Evolutionary conservation across 2,113 vertebrate genomes (phyloP).

Genomic region (Micromys minutus): DNA sequence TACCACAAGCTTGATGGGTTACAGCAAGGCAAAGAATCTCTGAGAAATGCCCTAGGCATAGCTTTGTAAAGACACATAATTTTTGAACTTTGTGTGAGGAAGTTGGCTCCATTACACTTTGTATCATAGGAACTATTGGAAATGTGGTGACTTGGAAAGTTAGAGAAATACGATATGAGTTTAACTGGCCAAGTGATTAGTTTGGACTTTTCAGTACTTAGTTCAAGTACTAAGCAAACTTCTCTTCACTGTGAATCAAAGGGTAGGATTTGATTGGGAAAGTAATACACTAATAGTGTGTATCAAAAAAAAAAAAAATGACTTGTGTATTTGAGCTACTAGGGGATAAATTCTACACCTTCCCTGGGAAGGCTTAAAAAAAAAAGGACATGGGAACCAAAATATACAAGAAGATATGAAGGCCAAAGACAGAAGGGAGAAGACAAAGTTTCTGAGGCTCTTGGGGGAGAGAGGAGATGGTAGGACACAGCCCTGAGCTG

Average conservation of each 20-base stretch:
- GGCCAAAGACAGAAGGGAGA: neutral
- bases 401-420: neutral
- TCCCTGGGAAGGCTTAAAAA: neutral
- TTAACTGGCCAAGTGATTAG: slow-evolving; percentile 52
- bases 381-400: neutral
- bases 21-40: neutral
- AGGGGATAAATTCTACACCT: neutral
- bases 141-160: slow-evolving; percentile 58
- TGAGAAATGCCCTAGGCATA: neutral
- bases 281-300: neutral
- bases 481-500: neutral
- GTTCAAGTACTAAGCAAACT: slow-evolving; percentile 32
- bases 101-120: slow-evolving; percentile 21
- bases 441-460: neutral
- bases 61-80: neutral
- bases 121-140: slow-evolving; percentile 19
- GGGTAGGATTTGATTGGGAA: neutral
- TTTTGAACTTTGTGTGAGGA: slow-evolving; percentile 17
- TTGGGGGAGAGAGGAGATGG: neutral
- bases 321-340: slow-evolving; percentile 24
- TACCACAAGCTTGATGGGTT: neutral
- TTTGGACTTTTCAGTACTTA: slow-evolving; percentile 21
- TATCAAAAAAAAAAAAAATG: neutral
- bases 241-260: neutral
- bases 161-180: slow-evolving; percentile 24